These are phyloP conservation scores for Sprattus sprattus DNA, from an alignment of 2,113 vertebrate species.

Conservation along the genomic window DNA sequence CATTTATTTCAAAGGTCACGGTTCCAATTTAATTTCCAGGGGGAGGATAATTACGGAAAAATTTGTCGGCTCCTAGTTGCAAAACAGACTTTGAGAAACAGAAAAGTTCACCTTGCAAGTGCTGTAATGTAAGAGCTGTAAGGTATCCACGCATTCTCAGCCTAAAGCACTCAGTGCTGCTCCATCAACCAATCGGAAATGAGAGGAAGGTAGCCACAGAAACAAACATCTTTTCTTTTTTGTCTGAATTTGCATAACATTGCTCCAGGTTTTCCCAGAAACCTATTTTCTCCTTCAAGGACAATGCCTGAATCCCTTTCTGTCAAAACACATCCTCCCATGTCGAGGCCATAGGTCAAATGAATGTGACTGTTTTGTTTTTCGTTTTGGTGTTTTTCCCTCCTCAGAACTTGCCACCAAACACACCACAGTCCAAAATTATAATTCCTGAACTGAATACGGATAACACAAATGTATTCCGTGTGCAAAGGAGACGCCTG, in stretches of 20 bases:
- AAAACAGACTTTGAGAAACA: conserved; percentile 30
- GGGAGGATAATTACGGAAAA: conserved; percentile 38
- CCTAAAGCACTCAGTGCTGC: neutral
- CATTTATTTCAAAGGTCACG: conserved; percentile 52
- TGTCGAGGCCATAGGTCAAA: conserved; percentile 9
- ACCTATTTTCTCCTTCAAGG: conserved; percentile 8
- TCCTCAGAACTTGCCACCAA: neutral
- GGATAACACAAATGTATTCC: conserved; percentile 9
- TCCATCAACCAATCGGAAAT: neutral
- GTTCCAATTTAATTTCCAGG: conserved; percentile 38
- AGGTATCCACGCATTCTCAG: neutral
- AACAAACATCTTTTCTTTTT: neutral
- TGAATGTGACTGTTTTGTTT: conserved; percentile 7
- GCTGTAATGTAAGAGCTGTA: neutral
- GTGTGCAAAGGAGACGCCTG: neutral
- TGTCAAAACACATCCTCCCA: neutral
- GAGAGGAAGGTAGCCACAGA: neutral
- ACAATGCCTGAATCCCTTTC: neutral
- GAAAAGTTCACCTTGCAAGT: conserved; percentile 15
- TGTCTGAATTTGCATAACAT: conserved; percentile 23
- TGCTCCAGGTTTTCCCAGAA: conserved; percentile 12
- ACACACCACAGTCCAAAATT: neutral
- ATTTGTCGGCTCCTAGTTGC: conserved; percentile 28
- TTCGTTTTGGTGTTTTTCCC: neutral
- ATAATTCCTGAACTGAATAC: neutral